Evolutionary conservation across 2,797 vertebrate species (phyloP), one percentile per base, ranked within the genome.

Genomic region (Cossypha polioptera): DNA sequence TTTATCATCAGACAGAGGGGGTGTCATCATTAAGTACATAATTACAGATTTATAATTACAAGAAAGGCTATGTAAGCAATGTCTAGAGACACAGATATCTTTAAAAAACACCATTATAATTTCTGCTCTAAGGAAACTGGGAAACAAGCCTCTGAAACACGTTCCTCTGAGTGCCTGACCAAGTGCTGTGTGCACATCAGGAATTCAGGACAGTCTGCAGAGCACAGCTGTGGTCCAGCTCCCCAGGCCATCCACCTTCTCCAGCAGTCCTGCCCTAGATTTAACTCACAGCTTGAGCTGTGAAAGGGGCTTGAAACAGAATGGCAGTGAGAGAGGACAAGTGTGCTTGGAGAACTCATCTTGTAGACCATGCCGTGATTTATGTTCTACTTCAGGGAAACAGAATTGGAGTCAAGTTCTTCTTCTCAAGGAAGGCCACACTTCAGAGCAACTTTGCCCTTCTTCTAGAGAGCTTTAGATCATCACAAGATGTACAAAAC

Each of bases 191-290:
- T 59, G 36, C 43, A 66, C 29, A 13, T 25, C 36, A 42, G 61
- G n/a, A 77, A 29, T 38, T 33, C 6, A 9, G 33, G 66, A 29
- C 0, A 0, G 38, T 15, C 42, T 0, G 0, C 22, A 51, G 57
- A 42, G 58, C 19, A 50, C 0, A 0, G 1, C 1, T 18, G 19
- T 48, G 43, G 11, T 18, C 89, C 63, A 62, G 67, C 13, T 85
- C 26, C 15, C 26, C 0, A 0, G 16, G 33, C 53, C 3, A 5
- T 4, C 28, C 53, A 36, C 13, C 36, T 42, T 57, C 42, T 68
- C 58, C 73, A 33, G 21, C 0, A 1, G 36, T 43, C 42, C 50
- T 81, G 42, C 4, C 24, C n/a, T n/a, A 57, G 28, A 31, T 55
- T 72, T 55, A 69, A 47, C 28, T 62, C 20, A 11, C 35, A 68